Percentiles rank a stretch among this genome's conserved stretches.
phyloP scores from a whole-genome alignment of 1,140 invertebrate genomes.

The Bombus breviceps region DNA sequence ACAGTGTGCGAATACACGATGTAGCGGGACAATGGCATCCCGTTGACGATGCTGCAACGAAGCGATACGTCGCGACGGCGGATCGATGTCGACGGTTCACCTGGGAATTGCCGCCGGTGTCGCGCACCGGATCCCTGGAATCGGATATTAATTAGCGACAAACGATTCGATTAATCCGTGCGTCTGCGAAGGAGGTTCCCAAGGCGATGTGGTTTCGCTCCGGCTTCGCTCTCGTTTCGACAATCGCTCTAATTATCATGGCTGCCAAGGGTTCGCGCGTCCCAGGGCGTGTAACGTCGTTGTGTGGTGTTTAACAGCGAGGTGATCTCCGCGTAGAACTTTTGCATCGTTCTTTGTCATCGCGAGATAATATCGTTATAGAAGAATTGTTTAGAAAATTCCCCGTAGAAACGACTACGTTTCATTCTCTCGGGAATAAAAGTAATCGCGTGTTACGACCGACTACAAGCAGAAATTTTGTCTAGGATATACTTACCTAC shows the following conservation, averaged over 20 bases:
- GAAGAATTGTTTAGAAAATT: no score
- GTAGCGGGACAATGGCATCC: not conserved
- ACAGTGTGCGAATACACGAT: not conserved
- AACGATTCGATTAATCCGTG: slow-evolving; percentile 4
- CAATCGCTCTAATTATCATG: not conserved
- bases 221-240: not conserved
- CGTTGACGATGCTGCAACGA: not conserved
- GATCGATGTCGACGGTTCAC: not conserved
- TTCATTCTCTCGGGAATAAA: no score
- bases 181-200: not conserved
- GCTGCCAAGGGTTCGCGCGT: not conserved
- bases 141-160: slow-evolving; percentile 4
- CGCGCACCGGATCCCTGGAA: not conserved
- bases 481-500: no score
- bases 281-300: not conserved
- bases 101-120: not conserved
- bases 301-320: no score
- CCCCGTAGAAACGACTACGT: no score
- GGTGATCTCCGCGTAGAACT: no score
- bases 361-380: no score
- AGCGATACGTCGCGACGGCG: not conserved
- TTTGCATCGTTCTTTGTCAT: no score
- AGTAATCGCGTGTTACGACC: no score
- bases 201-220: not conserved
- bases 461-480: no score